Conservation (phyloP, 1,140 invertebrate species). For the Cardiocondyla obscurior region DNA sequence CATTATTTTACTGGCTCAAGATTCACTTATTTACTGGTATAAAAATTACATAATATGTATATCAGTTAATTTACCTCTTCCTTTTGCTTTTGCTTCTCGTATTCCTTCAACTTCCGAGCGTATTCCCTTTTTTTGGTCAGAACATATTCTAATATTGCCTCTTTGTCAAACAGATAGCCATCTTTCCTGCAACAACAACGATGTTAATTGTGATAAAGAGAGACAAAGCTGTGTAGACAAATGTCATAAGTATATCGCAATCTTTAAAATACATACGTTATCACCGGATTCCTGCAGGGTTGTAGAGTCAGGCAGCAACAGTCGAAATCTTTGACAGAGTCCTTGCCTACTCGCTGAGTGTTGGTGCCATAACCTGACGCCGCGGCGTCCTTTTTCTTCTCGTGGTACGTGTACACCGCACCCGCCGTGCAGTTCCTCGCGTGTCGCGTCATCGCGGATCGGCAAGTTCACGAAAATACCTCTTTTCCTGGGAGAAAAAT, state of each 20-base stretch:
- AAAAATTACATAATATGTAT: too few relatives aligned
- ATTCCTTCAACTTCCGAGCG: constrained; percentile 95
- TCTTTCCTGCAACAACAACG: constrained; percentile 88
- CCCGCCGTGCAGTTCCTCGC: constrained; percentile 99
- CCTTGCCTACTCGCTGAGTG: constrained; percentile 94
- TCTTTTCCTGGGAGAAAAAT: background rate
- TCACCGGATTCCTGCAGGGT: constrained; percentile 95
- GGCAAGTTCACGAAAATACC: background rate
- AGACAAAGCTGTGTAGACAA: too few relatives aligned
- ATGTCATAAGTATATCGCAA: too few relatives aligned
- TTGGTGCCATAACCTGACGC: constrained; percentile 96
- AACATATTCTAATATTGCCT: constrained; percentile 98
- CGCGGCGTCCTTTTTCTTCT: constrained; percentile 97
- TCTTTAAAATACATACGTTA: constrained; percentile 87
- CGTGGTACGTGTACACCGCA: constrained; percentile 99
- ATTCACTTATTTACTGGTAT: too few relatives aligned
- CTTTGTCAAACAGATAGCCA: constrained; percentile 98
- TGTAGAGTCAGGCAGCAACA: constrained; percentile 98
- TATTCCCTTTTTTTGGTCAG: constrained; percentile 98
- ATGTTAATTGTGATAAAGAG: background rate
- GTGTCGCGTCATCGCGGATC: constrained; percentile 93
- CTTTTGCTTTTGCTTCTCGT: constrained; percentile 93
- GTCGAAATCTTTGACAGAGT: constrained; percentile 99
- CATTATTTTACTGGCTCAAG: too few relatives aligned
- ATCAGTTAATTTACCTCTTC: too few relatives aligned